Evolutionary conservation across 2,888 invertebrate genomes (phyloP), one percentile per base, ranked within the genome.

Genomic region (Tuta absoluta): DNA sequence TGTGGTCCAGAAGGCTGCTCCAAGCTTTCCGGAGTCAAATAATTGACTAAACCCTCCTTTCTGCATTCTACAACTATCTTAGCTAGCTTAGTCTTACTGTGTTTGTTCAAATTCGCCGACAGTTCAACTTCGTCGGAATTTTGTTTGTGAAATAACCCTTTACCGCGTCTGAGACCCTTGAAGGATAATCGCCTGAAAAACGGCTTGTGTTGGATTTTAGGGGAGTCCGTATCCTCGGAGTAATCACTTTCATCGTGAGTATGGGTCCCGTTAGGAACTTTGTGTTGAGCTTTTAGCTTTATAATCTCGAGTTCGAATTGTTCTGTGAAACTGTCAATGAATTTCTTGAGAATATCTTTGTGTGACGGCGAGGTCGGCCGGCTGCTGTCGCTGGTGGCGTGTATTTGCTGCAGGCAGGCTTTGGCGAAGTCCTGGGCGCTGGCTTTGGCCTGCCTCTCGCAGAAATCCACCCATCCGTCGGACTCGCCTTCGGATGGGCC

Each of bases 31-130:
- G 98, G 98, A 65, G 97, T 96, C 71, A 98, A 92, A 87, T 97
- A 98, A 91, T 97, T 97, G 10, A 98, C 98, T 72, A 96, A 94
- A 11, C 98, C 98, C 81, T 99, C 98, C 79, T 98, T 98, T 62
- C 97, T 94, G 85, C 97, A 97, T 83, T 98, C 98, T 51, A 98
- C 98, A 62, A 97, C 95, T 77, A 98, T 97, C 89, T 98, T 98
- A 53, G 97, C 96, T 78, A 97, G 87, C 84, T 97, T 97, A 65
- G 96, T 96, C 90, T 97, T 97, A 73, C 94, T 95, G 73, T 95
- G 95, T 81, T 95, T 95, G 74, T 94, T 94, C 67, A 93, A 85
- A 76, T 93, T 93, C 65, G 91, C 92, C 33, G 95, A 93, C 17
- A 95, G 86, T 75, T 96, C 96, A 0, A 95, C 93, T 77, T 98